These are phyloP conservation scores for Drosophila bifasciata DNA, from an alignment of 1,140 invertebrate genomes.

Conservation along the genomic window DNA sequence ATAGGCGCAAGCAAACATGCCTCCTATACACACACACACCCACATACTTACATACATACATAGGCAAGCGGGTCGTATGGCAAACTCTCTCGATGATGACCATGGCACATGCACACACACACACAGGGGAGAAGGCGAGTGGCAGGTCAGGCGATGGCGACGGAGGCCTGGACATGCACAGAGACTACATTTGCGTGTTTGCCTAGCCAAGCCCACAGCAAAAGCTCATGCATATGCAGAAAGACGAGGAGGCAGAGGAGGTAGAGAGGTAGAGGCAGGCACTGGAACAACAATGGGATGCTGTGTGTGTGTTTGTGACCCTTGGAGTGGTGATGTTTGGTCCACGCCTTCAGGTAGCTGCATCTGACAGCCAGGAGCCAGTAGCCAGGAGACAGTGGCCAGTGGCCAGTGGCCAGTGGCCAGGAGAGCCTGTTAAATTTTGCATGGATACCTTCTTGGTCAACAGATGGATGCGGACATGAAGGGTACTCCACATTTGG, in stretches of 20 bases:
- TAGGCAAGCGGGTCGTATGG: slow-evolving; percentile 17
- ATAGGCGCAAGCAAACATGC: slow-evolving; percentile 58
- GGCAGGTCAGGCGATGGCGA: background rate
- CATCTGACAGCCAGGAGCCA: slow-evolving; percentile 37
- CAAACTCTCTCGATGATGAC: slow-evolving; percentile 57
- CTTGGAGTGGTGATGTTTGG: background rate
- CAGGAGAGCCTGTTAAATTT: slow-evolving; percentile 32
- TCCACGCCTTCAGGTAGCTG: slow-evolving; percentile 5
- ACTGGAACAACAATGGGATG: slow-evolving; percentile 47
- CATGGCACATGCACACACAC: slow-evolving; percentile 36
- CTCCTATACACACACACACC: slow-evolving; percentile 7
- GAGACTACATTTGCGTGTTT: slow-evolving; percentile 40
- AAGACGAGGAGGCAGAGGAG: background rate
- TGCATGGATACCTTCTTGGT: slow-evolving; percentile 50
- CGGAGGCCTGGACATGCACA: slow-evolving; percentile 6
- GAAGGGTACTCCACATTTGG: slow-evolving; percentile 13
- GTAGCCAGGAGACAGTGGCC: background rate
- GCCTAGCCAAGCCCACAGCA: slow-evolving; percentile 2
- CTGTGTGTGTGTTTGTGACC: slow-evolving; percentile 19
- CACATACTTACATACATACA: too few relatives aligned
- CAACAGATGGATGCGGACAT: slow-evolving; percentile 41
- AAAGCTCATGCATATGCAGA: slow-evolving; percentile 31
- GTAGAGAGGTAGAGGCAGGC: too few relatives aligned
- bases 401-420: slow-evolving; percentile 2
- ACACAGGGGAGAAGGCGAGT: background rate